Evolutionary conservation across 2,888 invertebrate species (phyloP).

Genomic region (Tuberolachnus salignus): DNA sequence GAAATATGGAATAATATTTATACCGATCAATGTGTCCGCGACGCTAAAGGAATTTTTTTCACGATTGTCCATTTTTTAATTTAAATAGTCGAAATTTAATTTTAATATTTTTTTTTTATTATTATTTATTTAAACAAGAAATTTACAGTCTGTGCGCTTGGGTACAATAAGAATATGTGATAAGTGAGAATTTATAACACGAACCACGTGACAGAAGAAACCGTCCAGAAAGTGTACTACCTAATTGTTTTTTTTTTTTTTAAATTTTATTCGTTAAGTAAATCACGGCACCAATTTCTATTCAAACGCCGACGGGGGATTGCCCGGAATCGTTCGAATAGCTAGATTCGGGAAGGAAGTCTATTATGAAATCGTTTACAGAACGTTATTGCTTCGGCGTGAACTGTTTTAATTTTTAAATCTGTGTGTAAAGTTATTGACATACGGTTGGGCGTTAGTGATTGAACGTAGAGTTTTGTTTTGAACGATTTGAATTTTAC

Average conservation of each 20-base stretch:
- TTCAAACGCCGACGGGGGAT: neutral
- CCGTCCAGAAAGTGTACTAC: neutral
- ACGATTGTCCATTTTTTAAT: too few species aligned
- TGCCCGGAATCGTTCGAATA: neutral
- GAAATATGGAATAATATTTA: too few species aligned
- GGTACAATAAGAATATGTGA: neutral
- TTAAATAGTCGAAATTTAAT: too few species aligned
- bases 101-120: neutral
- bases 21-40: too few species aligned
- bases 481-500: neutral
- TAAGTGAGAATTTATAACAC: neutral
- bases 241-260: neutral
- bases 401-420: slow-evolving; percentile 15
- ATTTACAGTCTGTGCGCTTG: neutral
- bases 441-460: neutral
- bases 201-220: neutral
- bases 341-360: neutral
- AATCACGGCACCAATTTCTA: neutral
- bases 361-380: neutral
- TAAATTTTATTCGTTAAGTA: neutral
- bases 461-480: neutral
- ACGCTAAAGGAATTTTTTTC: too few species aligned
- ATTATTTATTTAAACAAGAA: neutral
- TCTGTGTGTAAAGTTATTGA: slow-evolving; percentile 6
- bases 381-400: neutral